These are phyloP conservation scores for Chlorocebus sabaeus DNA, from an alignment of 2,113 vertebrate genomes.

Conservation along the genomic window DNA sequence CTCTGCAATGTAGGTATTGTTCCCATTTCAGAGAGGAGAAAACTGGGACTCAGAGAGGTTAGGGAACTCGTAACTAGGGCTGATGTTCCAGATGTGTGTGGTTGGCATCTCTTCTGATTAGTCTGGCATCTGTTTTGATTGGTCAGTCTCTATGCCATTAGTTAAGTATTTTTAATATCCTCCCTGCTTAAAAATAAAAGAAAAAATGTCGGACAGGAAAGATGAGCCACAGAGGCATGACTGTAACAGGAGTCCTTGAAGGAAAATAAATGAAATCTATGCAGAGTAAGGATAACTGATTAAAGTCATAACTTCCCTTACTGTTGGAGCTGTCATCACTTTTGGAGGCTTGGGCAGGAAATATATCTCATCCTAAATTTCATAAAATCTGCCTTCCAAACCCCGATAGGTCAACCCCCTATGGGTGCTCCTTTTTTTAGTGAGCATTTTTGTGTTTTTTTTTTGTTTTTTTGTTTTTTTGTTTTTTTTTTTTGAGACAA, in stretches of 20 bases:
- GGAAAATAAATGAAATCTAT: neutral
- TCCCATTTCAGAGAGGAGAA: neutral
- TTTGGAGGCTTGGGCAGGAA: neutral
- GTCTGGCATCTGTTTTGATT: neutral
- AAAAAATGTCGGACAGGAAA: neutral
- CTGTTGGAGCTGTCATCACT: neutral
- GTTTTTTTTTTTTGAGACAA: too few species aligned
- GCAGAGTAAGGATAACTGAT: neutral
- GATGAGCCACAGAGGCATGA: neutral
- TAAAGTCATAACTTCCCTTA: neutral
- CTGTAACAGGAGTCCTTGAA: neutral
- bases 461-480: neutral
- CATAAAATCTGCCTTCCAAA: conserved; percentile 12
- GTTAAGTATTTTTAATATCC: neutral
- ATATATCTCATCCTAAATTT: neutral
- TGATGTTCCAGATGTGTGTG: neutral
- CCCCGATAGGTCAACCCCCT: neutral
- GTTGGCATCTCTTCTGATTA: neutral
- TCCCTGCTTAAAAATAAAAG: neutral
- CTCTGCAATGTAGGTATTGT: neutral
- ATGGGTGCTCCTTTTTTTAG: neutral
- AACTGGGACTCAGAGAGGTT: neutral
- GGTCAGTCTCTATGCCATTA: neutral
- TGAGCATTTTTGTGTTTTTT: neutral
- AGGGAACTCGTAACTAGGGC: neutral